Base-by-base conservation (phyloP, 2,888 invertebrate genomes). In the Erebia epiphron region DNA sequence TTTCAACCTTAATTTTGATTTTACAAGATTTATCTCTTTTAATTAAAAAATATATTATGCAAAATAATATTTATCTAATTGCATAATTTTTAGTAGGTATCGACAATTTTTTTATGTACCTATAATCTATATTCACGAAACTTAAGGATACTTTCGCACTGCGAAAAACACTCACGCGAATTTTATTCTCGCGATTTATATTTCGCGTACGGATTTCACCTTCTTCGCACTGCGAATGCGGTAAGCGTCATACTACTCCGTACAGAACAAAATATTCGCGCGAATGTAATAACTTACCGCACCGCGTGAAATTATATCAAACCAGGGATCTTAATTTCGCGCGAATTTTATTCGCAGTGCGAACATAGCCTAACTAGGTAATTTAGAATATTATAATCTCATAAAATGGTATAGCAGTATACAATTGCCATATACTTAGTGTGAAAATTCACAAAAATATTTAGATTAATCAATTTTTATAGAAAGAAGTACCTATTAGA, bases 401-500 rank as follows among this genome's bases (percentile, higher is more conserved):
- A 52, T 65, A 54, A 52, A 43, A 43, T 11, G 9, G 13, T 46
- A 13, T 54, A 13, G 26, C 35, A 43, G 43, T 21, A 21, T 57
- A 56, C 10, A 46, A 26, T 49, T 58, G 49, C n/a, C 49, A 49
- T 14, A 1, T 26, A 67, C n/a, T n/a, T 21, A 57, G 41, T 57
- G 18, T 66, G 46, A 56, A 57, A 65, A 65, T 54, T 46, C 66
- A 46, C n/a, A 21, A 56, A 66, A 56, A 57, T 49, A 67, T 57
- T 57, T 14, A 49, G 16, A 57, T n/a, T 13, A 58, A 43, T 56
- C 13, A 54, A 65, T 67, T 26, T 26, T 65, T 43, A 52, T 54
- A 58, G 49, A 58, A 67, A 58, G 49, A 67, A 67, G 46, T 66
- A n/a, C n/a, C n/a, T n/a, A 57, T 21, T n/a, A 52, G n/a, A 68